These are phyloP conservation scores for Enteromius paludinosus DNA, from an alignment of 2,797 vertebrate species.

Conservation along the genomic window DNA sequence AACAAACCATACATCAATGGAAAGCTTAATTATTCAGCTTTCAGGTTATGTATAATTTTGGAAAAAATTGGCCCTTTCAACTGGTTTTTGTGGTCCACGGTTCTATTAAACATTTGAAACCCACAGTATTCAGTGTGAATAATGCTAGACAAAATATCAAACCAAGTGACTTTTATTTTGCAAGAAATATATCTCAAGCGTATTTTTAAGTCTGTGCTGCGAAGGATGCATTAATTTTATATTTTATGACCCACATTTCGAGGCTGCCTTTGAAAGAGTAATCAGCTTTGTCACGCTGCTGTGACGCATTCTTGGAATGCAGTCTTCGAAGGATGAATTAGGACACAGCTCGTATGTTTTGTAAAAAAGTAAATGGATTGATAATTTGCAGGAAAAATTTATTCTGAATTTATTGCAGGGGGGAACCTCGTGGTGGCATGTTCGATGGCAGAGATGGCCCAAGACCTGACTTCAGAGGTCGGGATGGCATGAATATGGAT, in stretches of 20 bases:
- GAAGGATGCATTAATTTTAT: background rate
- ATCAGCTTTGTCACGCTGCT: background rate
- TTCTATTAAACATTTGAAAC: background rate
- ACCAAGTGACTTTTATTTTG: background rate
- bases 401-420: constrained; percentile 79
- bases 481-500: constrained; percentile 93
- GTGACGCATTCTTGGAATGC: background rate
- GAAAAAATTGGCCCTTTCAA: too few relatives aligned
- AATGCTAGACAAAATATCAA: background rate
- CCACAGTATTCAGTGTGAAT: background rate
- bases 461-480: constrained; percentile 90
- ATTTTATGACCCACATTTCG: background rate
- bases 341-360: background rate
- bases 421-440: constrained; percentile 91
- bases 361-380: background rate
- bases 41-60: too few relatives aligned
- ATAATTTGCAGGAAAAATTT: constrained; percentile 26
- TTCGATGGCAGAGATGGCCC: constrained; percentile 92
- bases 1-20: too few relatives aligned
- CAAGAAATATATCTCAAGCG: background rate
- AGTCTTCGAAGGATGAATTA: background rate
- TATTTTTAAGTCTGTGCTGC: background rate
- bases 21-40: too few relatives aligned
- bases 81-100: too few relatives aligned
- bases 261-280: background rate